Evolutionary conservation across 2,888 invertebrate species (phyloP).

Genomic region (Conomelus anceps): DNA sequence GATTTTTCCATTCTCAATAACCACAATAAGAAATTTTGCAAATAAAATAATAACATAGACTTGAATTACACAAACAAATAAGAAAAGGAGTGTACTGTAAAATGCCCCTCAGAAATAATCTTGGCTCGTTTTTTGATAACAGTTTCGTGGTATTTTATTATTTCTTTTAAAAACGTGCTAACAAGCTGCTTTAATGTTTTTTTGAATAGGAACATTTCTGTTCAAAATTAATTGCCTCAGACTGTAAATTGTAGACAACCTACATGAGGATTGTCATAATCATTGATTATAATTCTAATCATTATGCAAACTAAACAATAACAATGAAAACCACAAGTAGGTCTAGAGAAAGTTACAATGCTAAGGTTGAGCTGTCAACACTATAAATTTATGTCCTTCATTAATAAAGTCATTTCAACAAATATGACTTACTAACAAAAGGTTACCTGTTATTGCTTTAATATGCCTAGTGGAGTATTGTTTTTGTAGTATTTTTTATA

Average conservation of each 20-base stretch:
- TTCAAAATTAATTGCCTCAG: neutral
- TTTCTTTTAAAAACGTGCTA: neutral
- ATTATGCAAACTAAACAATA: neutral
- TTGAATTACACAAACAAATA: too few species aligned
- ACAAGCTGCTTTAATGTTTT: neutral
- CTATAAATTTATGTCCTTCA: neutral
- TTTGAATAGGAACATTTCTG: neutral
- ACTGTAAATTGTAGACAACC: neutral
- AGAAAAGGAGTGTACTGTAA: too few species aligned
- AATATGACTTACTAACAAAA: neutral
- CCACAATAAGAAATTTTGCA: too few species aligned
- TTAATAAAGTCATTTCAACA: neutral
- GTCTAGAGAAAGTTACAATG: neutral
- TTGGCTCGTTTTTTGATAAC: too few species aligned
- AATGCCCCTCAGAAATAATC: too few species aligned
- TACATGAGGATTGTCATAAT: neutral
- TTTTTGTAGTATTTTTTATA: too few species aligned
- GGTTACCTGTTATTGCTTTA: neutral
- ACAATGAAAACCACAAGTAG: neutral
- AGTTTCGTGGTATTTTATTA: too few species aligned
- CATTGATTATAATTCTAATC: neutral
- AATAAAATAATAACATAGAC: too few species aligned
- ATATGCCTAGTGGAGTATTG: neutral
- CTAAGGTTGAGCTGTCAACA: neutral
- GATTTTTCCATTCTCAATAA: too few species aligned